These are phyloP conservation scores for Ypsolopha scabrella DNA, from an alignment of 2,888 invertebrate species.

Conservation along the genomic window DNA sequence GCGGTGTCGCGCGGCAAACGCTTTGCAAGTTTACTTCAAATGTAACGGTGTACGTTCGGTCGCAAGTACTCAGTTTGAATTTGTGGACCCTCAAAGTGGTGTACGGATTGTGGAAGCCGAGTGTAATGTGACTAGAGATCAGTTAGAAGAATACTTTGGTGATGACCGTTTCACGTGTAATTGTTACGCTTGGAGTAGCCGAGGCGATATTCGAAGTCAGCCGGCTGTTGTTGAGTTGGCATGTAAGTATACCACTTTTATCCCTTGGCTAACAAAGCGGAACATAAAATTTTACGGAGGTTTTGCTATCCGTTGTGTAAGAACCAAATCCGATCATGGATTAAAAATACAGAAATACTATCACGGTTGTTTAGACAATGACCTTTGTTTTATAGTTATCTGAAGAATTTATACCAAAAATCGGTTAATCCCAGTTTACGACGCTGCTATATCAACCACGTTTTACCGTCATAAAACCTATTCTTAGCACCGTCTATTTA, in stretches of 20 bases:
- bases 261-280: too few relatives aligned
- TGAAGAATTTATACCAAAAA: background rate
- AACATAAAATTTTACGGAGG: too few relatives aligned
- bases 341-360: too few relatives aligned
- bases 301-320: too few relatives aligned
- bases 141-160: slow-evolving; percentile 94
- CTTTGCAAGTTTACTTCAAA: slow-evolving; percentile 88
- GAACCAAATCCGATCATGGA: background rate
- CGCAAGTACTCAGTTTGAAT: slow-evolving; percentile 80
- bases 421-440: background rate
- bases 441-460: background rate
- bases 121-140: slow-evolving; percentile 88
- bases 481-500: background rate
- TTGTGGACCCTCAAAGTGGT: slow-evolving; percentile 91
- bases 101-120: slow-evolving; percentile 89
- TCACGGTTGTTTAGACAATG: too few relatives aligned
- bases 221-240: slow-evolving; percentile 91
- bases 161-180: slow-evolving; percentile 92
- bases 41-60: slow-evolving; percentile 86
- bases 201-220: slow-evolving; percentile 88
- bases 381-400: too few relatives aligned
- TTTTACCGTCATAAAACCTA: background rate
- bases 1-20: slow-evolving; percentile 91
- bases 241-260: slow-evolving; percentile 78
- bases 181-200: slow-evolving; percentile 92